Conservation (phyloP, 2,888 invertebrate genomes). For the Nemotelus nigrinus region DNA sequence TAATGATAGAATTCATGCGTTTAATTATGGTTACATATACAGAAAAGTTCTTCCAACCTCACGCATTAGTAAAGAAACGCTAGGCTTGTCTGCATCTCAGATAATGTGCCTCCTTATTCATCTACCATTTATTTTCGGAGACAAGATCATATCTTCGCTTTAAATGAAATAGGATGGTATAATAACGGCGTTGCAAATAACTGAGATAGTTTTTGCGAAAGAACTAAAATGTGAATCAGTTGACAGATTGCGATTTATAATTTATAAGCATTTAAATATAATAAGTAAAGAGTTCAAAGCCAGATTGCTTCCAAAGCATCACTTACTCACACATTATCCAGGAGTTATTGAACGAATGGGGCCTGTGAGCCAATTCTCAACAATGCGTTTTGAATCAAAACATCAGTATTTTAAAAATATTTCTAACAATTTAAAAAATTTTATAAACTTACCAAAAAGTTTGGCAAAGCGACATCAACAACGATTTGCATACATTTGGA, state of each 20-base stretch:
- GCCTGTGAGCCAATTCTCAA: constrained; percentile 23
- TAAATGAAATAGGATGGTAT: constrained; percentile 12
- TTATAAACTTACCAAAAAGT: constrained; percentile 38
- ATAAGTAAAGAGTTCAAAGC: constrained; percentile 29
- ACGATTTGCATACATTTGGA: constrained; percentile 28
- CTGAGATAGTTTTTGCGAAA: constrained; percentile 37
- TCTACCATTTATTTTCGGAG: constrained; percentile 46
- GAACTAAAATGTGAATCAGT: constrained; percentile 1
- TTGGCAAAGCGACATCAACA: constrained; percentile 30
- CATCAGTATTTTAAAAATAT: constrained; percentile 45
- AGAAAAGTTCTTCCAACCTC: constrained; percentile 39
- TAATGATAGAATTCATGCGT: constrained; percentile 46
- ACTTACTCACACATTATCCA: constrained; percentile 43
- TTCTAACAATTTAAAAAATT: constrained; percentile 34
- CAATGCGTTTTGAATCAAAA: constrained; percentile 36
- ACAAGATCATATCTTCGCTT: constrained; percentile 14
- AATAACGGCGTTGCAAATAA: constrained; percentile 36
- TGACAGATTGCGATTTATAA: constrained; percentile 1
- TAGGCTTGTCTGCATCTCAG: constrained; percentile 44
- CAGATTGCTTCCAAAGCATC: constrained; percentile 40
- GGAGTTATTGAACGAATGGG: constrained; percentile 35
- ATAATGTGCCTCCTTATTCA: constrained; percentile 1
- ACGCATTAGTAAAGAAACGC: constrained; percentile 39
- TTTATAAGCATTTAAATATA: constrained; percentile 24
- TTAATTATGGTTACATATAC: constrained; percentile 41